These are phyloP conservation scores for Abrostola tripartita DNA, from an alignment of 2,888 invertebrate species.

Conservation along the genomic window DNA sequence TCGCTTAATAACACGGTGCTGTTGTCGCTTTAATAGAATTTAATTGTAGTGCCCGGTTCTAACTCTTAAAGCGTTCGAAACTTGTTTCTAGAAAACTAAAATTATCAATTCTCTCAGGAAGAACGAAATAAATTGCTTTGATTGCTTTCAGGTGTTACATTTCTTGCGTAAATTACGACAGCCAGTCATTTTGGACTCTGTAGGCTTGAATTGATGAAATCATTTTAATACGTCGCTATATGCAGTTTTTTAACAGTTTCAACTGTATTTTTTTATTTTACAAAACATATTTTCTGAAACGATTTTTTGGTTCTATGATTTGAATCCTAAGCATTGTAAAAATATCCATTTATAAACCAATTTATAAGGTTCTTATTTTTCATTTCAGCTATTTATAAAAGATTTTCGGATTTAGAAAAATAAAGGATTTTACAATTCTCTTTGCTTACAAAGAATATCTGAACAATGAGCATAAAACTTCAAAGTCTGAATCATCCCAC, in stretches of 20 bases:
- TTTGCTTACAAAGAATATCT: background rate
- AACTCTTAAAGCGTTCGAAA: constrained; percentile 60
- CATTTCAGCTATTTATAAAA: background rate
- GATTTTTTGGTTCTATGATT: no score
- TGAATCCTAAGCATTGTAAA: no score
- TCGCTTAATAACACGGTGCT: constrained; percentile 80
- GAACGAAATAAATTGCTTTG: constrained; percentile 13
- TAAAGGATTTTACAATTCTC: background rate
- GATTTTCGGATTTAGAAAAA: background rate
- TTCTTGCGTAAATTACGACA: constrained; percentile 5
- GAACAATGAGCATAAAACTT: constrained; percentile 3
- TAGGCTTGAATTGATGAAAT: background rate
- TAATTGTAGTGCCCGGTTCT: constrained; percentile 74
- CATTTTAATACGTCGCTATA: background rate
- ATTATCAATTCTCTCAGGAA: constrained; percentile 32
- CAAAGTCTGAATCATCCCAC: constrained; percentile 3
- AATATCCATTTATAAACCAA: background rate
- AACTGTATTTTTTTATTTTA: no score
- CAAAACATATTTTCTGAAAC: no score
- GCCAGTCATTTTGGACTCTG: background rate
- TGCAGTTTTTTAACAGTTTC: background rate
- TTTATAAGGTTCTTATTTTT: background rate
- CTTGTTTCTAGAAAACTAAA: constrained; percentile 59
- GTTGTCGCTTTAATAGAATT: constrained; percentile 84
- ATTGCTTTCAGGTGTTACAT: constrained; percentile 21